Evolutionary conservation across 2,797 vertebrate genomes (phyloP).

Genomic region (Chromobotia macracanthus): DNA sequence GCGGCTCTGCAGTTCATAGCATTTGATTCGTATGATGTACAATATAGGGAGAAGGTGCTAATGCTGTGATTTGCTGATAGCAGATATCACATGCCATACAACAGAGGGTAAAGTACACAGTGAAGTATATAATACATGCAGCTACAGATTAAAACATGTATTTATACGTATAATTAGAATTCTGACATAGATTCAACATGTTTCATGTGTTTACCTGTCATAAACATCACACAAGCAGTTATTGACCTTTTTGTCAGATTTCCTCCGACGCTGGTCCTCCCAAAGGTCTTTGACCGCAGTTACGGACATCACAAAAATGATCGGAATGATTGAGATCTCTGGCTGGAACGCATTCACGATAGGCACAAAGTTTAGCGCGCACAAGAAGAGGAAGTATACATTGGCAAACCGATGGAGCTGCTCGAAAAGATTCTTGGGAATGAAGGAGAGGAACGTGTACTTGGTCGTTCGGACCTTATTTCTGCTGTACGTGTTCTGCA

Average conservation of each 20-base stretch:
- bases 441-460: conserved; percentile 74
- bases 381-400: conserved; percentile 73
- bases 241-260: conserved; percentile 68
- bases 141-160: neutral
- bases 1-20: neutral
- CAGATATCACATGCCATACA: neutral
- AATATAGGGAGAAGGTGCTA: neutral
- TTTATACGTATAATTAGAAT: neutral
- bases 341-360: conserved; percentile 74
- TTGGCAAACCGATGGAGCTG: conserved; percentile 76
- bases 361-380: conserved; percentile 73
- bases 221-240: conserved; percentile 64
- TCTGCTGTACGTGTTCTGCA: conserved; percentile 53
- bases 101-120: conserved; percentile 2
- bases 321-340: conserved; percentile 66
- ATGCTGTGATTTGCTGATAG: neutral
- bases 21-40: neutral
- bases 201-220: conserved; percentile 66
- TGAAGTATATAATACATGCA: neutral
- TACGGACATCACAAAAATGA: conserved; percentile 63
- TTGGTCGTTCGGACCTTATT: conserved; percentile 74
- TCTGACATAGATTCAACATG: neutral
- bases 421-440: conserved; percentile 77
- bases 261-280: conserved; percentile 71
- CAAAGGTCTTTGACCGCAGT: conserved; percentile 72